phyloP scores from a whole-genome alignment of 2,113 vertebrate species.

The Oxyura jamaicensis region DNA sequence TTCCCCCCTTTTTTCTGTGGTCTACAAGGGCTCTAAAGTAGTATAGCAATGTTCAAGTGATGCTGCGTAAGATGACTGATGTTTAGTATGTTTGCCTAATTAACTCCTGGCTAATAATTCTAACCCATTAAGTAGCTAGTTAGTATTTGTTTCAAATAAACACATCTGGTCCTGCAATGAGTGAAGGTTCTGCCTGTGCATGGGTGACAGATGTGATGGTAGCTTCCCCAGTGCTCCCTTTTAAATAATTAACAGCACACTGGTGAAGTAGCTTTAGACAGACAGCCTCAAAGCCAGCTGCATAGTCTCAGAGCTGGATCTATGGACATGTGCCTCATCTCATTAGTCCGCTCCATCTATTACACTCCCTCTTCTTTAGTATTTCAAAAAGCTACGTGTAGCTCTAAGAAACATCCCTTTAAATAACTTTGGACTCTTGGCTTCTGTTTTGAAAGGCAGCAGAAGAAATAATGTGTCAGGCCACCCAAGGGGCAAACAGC shows the following conservation, averaged over 20 bases:
- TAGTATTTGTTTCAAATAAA: slow-evolving; percentile 84
- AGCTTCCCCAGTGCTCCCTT: slow-evolving; percentile 78
- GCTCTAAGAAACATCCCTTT: not conserved
- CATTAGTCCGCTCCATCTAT: slow-evolving; percentile 38
- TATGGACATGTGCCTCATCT: slow-evolving; percentile 28
- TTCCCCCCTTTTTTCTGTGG: not conserved
- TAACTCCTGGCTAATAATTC: slow-evolving; percentile 86
- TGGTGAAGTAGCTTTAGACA: slow-evolving; percentile 61
- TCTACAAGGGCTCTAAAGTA: not conserved
- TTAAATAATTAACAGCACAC: slow-evolving; percentile 87
- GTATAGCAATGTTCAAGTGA: not conserved
- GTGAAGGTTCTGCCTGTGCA: slow-evolving; percentile 58
- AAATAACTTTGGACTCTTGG: not conserved
- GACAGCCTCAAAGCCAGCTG: slow-evolving; percentile 78
- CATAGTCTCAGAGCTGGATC: slow-evolving; percentile 55
- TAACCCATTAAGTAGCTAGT: slow-evolving; percentile 91
- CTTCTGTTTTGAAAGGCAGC: slow-evolving; percentile 27
- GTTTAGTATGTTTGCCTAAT: slow-evolving; percentile 85
- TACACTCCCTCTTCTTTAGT: not conserved
- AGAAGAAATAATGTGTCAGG: not conserved
- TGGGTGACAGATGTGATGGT: slow-evolving; percentile 90
- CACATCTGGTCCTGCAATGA: slow-evolving; percentile 88
- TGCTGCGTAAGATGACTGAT: slow-evolving; percentile 70
- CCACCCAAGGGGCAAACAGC: not conserved
- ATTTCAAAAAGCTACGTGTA: not conserved